phyloP scores from a whole-genome alignment of 2,113 vertebrate species.

The Strigops habroptila region DNA sequence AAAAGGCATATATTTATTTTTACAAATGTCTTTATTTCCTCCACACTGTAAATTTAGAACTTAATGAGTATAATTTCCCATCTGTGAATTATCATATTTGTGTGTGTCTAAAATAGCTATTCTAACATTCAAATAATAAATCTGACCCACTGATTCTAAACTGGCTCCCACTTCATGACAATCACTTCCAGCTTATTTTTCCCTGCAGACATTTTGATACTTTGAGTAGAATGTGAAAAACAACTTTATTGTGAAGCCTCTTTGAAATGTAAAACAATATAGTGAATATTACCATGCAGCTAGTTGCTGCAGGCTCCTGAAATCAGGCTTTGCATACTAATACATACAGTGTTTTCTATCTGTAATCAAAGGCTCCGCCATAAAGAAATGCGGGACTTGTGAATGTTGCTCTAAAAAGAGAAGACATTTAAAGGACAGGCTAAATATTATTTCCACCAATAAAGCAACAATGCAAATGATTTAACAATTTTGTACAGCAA shows the following conservation, averaged over 20 bases:
- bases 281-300: conserved; percentile 34
- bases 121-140: conserved; percentile 48
- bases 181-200: conserved; percentile 23
- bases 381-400: not conserved
- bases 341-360: conserved; percentile 26
- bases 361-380: conserved; percentile 39
- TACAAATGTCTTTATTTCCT: conserved; percentile 54
- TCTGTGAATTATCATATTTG: conserved; percentile 61
- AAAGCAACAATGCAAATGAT: conserved; percentile 29
- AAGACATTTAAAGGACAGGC: conserved; percentile 32
- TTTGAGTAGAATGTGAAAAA: conserved; percentile 36
- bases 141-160: conserved; percentile 55
- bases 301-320: conserved; percentile 50
- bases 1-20: conserved; percentile 53
- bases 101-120: conserved; percentile 37
- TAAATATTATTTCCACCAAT: conserved; percentile 35
- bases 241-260: conserved; percentile 35
- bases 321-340: conserved; percentile 62
- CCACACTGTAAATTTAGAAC: conserved; percentile 59
- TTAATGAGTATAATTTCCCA: conserved; percentile 56
- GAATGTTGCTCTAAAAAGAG: conserved; percentile 28
- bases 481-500: not conserved
- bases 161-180: conserved; percentile 15
- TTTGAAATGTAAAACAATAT: conserved; percentile 61
- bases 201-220: conserved; percentile 6